A percentile compares a stretch with the other conserved stretches of the same genome.
Conservation (phyloP, 2,888 invertebrate genomes). For the Cephalotes varians region DNA sequence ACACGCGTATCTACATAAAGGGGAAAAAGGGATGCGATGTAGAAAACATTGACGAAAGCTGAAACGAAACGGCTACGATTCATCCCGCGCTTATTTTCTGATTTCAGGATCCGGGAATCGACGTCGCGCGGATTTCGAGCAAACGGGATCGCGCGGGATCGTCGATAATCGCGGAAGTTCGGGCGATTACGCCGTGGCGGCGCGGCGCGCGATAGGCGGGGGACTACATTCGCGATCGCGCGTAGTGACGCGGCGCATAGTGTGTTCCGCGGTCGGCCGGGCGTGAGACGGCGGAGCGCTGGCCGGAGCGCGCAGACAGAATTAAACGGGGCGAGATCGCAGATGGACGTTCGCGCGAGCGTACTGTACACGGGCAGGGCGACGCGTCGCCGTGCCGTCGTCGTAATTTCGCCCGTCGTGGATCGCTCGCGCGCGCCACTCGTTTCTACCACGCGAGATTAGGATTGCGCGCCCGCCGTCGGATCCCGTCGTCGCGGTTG, state of each 20-base stretch:
- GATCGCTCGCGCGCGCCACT: conserved; percentile 50
- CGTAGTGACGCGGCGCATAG: conserved; percentile 52
- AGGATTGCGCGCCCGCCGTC: background rate
- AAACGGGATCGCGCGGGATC: background rate
- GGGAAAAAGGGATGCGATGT: background rate
- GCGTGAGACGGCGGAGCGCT: conserved; percentile 65
- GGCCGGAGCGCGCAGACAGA: conserved; percentile 63
- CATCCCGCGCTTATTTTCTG: background rate
- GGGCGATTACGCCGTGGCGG: background rate
- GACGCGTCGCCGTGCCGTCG: conserved; percentile 58
- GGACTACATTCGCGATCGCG: conserved; percentile 56
- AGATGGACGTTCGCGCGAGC: conserved; percentile 78
- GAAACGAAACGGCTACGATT: background rate
- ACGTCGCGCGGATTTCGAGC: background rate
- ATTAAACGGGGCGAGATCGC: conserved; percentile 75
- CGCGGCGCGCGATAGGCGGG: conserved; percentile 14
- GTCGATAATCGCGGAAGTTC: background rate
- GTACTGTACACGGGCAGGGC: conserved; percentile 78
- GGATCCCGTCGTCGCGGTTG: background rate
- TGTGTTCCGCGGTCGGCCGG: conserved; percentile 70
- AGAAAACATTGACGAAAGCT: background rate
- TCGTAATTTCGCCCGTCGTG: conserved; percentile 58
- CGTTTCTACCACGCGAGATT: background rate
- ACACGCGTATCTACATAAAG: background rate
- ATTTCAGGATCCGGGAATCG: background rate